Percentiles rank a stretch among this genome's conserved stretches.
Evolutionary conservation across 2,888 invertebrate species (phyloP).

Genomic region (Drosophila testacea): DNA sequence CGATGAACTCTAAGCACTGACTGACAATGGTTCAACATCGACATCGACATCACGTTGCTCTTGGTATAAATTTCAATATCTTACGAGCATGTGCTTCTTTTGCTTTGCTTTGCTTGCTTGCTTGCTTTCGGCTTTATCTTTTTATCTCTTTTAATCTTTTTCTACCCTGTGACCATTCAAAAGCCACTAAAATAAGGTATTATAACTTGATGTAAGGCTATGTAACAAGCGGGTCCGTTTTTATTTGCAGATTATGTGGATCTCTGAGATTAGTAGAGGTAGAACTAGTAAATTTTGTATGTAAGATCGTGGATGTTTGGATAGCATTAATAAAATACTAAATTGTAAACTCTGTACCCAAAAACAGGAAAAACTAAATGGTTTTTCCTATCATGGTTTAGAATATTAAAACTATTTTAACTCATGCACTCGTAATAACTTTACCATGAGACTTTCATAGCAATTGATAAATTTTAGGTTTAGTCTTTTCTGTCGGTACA

Average conservation of each 20-base stretch:
- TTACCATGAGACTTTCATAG: too few relatives aligned
- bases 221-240: neutral
- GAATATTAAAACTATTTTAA: too few relatives aligned
- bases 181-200: neutral
- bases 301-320: neutral
- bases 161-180: conserved; percentile 5
- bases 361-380: too few relatives aligned
- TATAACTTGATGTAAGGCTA: neutral
- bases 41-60: conserved; percentile 12
- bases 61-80: conserved; percentile 46
- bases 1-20: conserved; percentile 23
- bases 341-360: too few relatives aligned
- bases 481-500: neutral
- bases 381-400: too few relatives aligned
- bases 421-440: too few relatives aligned
- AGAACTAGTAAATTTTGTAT: neutral
- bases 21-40: conserved; percentile 8
- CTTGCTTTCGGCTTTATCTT: conserved; percentile 36
- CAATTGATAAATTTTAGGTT: too few relatives aligned
- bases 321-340: too few relatives aligned
- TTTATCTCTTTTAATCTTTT: conserved; percentile 60
- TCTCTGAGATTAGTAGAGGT: too few relatives aligned
- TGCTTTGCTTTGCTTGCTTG: conserved; percentile 12
- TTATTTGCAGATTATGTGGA: too few relatives aligned
- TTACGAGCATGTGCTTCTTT: conserved; percentile 12